These are phyloP conservation scores for Hippocampus mohnikei DNA, from an alignment of 2,113 vertebrate species.

Conservation along the genomic window DNA sequence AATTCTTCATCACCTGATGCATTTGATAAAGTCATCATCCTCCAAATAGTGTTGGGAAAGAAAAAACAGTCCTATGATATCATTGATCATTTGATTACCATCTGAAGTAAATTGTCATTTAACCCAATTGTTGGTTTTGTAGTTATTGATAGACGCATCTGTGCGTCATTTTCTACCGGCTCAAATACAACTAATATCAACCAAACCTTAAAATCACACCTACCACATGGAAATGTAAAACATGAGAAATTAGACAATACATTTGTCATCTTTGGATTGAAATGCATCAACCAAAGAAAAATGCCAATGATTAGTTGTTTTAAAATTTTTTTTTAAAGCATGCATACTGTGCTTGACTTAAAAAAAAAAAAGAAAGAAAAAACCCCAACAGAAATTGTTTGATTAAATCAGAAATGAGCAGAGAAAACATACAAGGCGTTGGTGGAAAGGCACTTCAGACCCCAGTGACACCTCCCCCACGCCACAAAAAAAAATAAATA, in stretches of 20 bases:
- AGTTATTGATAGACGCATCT: no score
- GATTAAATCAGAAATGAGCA: slow-evolving; percentile 13
- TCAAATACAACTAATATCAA: not conserved
- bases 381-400: not conserved
- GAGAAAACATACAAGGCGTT: slow-evolving; percentile 18
- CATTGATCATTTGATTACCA: not conserved
- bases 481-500: slow-evolving; percentile 31
- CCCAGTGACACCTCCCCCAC: slow-evolving; percentile 2
- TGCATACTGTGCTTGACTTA: slow-evolving; percentile 5
- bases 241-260: not conserved
- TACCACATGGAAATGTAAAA: not conserved
- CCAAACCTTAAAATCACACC: not conserved
- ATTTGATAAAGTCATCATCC: not conserved
- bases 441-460: slow-evolving; percentile 2
- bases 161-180: not conserved
- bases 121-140: not conserved
- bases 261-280: not conserved
- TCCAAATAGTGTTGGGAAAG: not conserved
- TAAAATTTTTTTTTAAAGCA: not conserved
- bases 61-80: not conserved
- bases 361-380: not conserved
- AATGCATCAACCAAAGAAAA: not conserved
- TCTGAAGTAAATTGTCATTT: not conserved
- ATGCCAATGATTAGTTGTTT: not conserved
- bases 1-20: not conserved